phyloP scores from a whole-genome alignment of 2,113 vertebrate genomes.

The Chrysochloris asiatica region DNA sequence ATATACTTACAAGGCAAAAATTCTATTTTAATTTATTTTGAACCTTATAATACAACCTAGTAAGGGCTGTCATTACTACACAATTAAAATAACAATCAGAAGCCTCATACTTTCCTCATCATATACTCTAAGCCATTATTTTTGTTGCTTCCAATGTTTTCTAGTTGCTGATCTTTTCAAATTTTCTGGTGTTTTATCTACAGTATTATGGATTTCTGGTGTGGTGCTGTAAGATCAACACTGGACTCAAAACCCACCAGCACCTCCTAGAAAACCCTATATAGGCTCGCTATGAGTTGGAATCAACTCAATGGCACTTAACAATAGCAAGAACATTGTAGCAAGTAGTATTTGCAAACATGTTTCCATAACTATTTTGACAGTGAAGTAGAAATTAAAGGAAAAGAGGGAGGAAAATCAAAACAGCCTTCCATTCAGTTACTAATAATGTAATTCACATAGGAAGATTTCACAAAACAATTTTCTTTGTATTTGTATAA shows the following conservation, averaged over 20 bases:
- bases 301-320: too few relatives aligned
- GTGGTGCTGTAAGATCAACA: too few relatives aligned
- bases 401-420: neutral
- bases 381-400: neutral
- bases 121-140: too few relatives aligned
- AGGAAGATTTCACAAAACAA: neutral
- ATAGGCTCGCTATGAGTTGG: too few relatives aligned
- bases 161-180: neutral
- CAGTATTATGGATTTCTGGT: too few relatives aligned
- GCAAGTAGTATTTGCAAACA: neutral
- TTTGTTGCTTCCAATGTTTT: neutral
- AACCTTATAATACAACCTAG: neutral
- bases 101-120: neutral
- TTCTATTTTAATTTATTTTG: neutral
- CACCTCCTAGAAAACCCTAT: too few relatives aligned
- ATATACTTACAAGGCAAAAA: neutral
- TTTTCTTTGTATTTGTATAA: neutral
- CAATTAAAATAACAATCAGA: neutral
- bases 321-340: too few relatives aligned
- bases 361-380: neutral
- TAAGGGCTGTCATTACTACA: neutral
- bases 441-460: neutral
- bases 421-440: neutral
- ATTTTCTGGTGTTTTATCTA: too few relatives aligned
- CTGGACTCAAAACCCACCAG: too few relatives aligned